These are phyloP conservation scores for Caenorhabditis parvicauda DNA, from an alignment of 2,888 invertebrate genomes.

Conservation along the genomic window DNA sequence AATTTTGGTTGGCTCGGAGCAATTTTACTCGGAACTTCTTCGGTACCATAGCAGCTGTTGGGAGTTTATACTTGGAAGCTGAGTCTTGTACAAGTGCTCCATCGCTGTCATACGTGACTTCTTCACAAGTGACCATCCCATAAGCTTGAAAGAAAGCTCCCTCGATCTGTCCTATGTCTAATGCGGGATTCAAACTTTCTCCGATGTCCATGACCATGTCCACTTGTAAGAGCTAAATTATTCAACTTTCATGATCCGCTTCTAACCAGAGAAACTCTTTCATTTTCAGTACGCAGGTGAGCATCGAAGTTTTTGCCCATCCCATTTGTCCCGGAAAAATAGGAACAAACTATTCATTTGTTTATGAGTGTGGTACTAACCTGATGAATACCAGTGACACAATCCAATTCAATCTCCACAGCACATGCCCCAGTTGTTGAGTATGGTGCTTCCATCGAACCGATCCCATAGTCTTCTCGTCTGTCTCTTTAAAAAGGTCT, in stretches of 20 bases:
- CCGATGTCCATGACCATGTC: constrained; percentile 97
- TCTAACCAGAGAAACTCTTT: no score
- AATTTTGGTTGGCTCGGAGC: constrained; percentile 81
- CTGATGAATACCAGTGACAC: constrained; percentile 86
- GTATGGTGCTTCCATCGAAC: constrained; percentile 67
- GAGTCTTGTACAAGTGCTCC: constrained; percentile 75
- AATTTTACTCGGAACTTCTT: constrained; percentile 85
- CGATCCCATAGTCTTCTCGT: constrained; percentile 20
- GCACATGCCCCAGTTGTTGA: constrained; percentile 82
- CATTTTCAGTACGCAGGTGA: no score
- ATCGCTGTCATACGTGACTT: constrained; percentile 67
- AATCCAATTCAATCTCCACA: constrained; percentile 86
- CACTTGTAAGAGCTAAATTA: constrained; percentile 73
- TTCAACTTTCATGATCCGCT: no score
- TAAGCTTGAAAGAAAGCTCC: constrained; percentile 84
- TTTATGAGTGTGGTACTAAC: no score
- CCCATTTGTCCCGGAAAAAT: no score
- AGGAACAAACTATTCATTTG: no score
- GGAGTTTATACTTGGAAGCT: constrained; percentile 87
- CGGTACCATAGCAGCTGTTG: constrained; percentile 86
- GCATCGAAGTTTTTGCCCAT: no score
- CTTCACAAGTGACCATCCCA: constrained; percentile 84
- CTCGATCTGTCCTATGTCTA: constrained; percentile 93
- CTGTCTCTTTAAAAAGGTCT: constrained; percentile 32
- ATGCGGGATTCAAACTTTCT: constrained; percentile 88